These are phyloP conservation scores for Heliconius ethilla DNA, from an alignment of 2,888 invertebrate genomes.

Conservation along the genomic window DNA sequence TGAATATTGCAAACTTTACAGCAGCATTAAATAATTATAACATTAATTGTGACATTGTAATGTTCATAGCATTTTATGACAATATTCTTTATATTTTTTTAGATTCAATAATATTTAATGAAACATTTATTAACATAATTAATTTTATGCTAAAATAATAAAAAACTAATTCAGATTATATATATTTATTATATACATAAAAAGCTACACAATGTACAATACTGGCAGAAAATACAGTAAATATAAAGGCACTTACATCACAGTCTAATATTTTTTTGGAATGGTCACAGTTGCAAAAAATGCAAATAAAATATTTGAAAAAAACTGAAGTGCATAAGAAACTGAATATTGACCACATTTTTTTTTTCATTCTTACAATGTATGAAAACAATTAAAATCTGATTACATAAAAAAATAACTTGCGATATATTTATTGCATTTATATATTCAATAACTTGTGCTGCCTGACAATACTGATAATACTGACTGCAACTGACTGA, in stretches of 20 bases:
- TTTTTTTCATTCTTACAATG: background rate
- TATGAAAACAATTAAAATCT: background rate
- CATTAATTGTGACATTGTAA: background rate
- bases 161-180: slow-evolving; percentile 7
- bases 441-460: background rate
- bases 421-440: background rate
- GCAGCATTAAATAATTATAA: background rate
- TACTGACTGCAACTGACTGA: background rate
- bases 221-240: slow-evolving; percentile 59
- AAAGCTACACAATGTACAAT: slow-evolving; percentile 54
- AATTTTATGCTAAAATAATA: no score
- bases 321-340: background rate
- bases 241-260: slow-evolving; percentile 68
- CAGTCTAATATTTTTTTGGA: slow-evolving; percentile 52
- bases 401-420: background rate
- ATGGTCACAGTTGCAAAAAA: slow-evolving; percentile 30
- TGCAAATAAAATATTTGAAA: slow-evolving; percentile 13
- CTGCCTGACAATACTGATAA: background rate
- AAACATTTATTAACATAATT: no score
- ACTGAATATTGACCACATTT: background rate
- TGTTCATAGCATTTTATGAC: background rate
- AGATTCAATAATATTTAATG: background rate
- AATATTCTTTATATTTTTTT: background rate
- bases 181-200: slow-evolving; percentile 49
- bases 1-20: background rate